Evolutionary conservation across 2,113 vertebrate genomes (phyloP), one percentile per base, ranked within the genome.

Genomic region (Engraulis encrasicolus): DNA sequence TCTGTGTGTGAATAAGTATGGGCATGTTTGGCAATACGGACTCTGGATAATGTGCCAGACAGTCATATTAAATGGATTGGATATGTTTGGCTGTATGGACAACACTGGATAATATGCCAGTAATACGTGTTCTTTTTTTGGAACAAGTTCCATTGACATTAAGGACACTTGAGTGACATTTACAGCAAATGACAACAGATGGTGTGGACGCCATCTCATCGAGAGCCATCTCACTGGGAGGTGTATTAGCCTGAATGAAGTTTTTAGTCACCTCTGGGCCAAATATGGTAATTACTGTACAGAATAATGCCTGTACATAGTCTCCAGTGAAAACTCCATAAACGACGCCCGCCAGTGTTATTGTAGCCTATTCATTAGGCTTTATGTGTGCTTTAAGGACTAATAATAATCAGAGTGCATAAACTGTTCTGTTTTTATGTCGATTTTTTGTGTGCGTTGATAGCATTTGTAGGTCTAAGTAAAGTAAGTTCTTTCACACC

Each of bases 21-120:
- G 52, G 81, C 80, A 78, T 78, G 78, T 86, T 23, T n/a, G 54
- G 18, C 50, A 54, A 50, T 50, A 50, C 17, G 49, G 49, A 50
- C 49, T 50, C 20, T 19, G 17, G 4, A 54, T 54, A 54, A 54
- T 54, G 6, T 50, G 49, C 49, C 49, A 50, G 49, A 6, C 50
- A 54, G 18, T 15, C 20, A 20, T 54, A 4, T 15, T 54, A 15
- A 2, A 20, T 20, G n/a, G n/a, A n/a, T n/a, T n/a, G n/a, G n/a
- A n/a, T n/a, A n/a, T n/a, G n/a, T n/a, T n/a, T n/a, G n/a, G n/a
- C n/a, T n/a, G n/a, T n/a, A n/a, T n/a, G n/a, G n/a, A n/a, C n/a
- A n/a, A n/a, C n/a, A n/a, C n/a, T n/a, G n/a, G n/a, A n/a, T 45
- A 45, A 45, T 45, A 9, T 45, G 40, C 20, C 6, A 58, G 31